phyloP scores from a whole-genome alignment of 1,140 invertebrate species.

The Drosophila sucinea region DNA sequence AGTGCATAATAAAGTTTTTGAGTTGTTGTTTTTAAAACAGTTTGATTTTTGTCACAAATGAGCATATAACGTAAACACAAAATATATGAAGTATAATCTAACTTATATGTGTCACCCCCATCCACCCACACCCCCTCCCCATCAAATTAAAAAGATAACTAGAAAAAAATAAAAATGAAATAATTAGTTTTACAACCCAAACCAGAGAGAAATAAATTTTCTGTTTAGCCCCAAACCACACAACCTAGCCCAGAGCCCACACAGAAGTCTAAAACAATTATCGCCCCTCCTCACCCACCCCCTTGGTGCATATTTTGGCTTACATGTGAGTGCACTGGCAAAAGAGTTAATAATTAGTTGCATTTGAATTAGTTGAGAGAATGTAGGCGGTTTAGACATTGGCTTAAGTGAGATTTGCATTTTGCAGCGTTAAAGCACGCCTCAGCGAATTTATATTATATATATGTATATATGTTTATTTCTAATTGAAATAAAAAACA shows the following conservation, averaged over 20 bases:
- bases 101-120: background rate
- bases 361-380: constrained; percentile 1
- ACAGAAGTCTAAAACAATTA: background rate
- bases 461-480: background rate
- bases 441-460: background rate
- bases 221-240: too few species aligned
- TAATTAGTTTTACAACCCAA: too few species aligned
- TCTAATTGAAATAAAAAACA: background rate
- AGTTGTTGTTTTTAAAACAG: constrained; percentile 25
- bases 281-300: background rate
- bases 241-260: too few species aligned
- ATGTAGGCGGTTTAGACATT: constrained; percentile 1
- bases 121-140: background rate
- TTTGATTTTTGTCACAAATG: constrained; percentile 45
- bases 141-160: too few species aligned
- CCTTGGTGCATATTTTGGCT: constrained; percentile 6
- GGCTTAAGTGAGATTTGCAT: constrained; percentile 1
- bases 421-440: constrained; percentile 6
- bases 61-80: background rate
- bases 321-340: constrained; percentile 4
- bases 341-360: background rate
- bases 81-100: constrained; percentile 6
- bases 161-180: too few species aligned
- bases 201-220: too few species aligned
- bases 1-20: constrained; percentile 49